Base-by-base conservation (phyloP, 2,113 vertebrate species). In the Cygnus atratus region DNA sequence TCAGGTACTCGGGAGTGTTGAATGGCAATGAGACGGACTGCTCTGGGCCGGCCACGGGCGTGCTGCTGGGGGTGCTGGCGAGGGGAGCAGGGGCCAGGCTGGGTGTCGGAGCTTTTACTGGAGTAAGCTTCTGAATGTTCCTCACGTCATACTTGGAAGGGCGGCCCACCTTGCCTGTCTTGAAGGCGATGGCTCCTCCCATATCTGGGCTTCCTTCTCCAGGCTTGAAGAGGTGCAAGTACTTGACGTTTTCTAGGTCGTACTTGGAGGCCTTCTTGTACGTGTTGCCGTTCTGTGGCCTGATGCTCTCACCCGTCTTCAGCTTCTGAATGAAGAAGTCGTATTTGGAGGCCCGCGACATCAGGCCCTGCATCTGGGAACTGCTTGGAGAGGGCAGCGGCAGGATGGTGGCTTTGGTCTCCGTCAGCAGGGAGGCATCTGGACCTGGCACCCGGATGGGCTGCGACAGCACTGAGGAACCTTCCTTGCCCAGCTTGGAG, bases 201-300 rank as follows among this genome's bases (percentile, higher is more conserved):
- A 99, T 99, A 96, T 99, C 99, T 0, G 98, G 99, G 98, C 97
- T 99, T 57, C 99, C 99, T 96, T 99, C 99, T 4, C 99, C 99
- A 0, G 99, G 99, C 92, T 99, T 99, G 97, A 99, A 99, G 84
- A 99, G 99, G 95, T 99, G 99, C 96, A 99, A 98, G 97, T 99
- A 99, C 96, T 99, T 99, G 97, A 99, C 99, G 0, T 99, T 99
- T 93, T 99, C 99, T 86, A 99, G 98, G 98, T 99, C 99, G 8
- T 99, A 99, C 96, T 99, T 99, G 87, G 99, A 99, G n/a, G 99
- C 98, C 92, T 99, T 98, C 98, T 99, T 99, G 97, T 99, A 99
- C 57, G 98, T 97, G 81, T 98, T 99, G 68, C 99, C 99, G 0
- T 99, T 99, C 95, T 99, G 99, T 29, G 99, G 99, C 96, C 98